These are phyloP conservation scores for Biston stratarius DNA, from an alignment of 2,888 invertebrate species.

Conservation along the genomic window DNA sequence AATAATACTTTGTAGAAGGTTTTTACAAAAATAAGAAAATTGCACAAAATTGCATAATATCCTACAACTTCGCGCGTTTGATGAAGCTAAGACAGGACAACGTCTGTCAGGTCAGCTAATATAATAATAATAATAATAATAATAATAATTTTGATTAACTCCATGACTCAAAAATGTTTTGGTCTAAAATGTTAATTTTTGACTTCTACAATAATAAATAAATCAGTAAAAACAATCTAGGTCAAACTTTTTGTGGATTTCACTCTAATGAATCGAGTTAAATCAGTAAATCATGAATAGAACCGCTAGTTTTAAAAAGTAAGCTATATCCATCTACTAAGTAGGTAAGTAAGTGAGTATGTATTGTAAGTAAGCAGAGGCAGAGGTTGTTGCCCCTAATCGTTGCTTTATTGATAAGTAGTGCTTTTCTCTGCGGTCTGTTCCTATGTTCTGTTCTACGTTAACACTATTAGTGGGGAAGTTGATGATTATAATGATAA, in stretches of 20 bases:
- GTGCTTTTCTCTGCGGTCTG: conserved; percentile 16
- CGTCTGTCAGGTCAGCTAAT: too few species aligned
- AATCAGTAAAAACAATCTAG: too few species aligned
- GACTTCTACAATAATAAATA: too few species aligned
- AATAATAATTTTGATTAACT: too few species aligned
- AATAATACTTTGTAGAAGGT: too few species aligned
- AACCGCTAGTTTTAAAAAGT: not conserved
- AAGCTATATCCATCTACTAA: not conserved
- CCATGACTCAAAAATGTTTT: too few species aligned
- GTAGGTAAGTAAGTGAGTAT: conserved; percentile 9
- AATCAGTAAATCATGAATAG: not conserved
- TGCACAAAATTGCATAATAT: too few species aligned
- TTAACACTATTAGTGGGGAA: conserved; percentile 6
- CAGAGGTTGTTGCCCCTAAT: conserved; percentile 11
- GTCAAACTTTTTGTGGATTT: not conserved
- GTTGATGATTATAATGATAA: conserved; percentile 5
- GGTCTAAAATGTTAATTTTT: too few species aligned
- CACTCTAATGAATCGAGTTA: not conserved
- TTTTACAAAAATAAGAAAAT: too few species aligned
- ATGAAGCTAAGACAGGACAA: too few species aligned
- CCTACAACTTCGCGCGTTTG: too few species aligned
- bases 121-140: too few species aligned
- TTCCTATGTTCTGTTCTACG: not conserved
- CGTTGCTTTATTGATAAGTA: conserved; percentile 22
- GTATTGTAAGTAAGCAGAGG: not conserved